phyloP scores from a whole-genome alignment of 2,113 vertebrate species.

The Phaethon lepturus region DNA sequence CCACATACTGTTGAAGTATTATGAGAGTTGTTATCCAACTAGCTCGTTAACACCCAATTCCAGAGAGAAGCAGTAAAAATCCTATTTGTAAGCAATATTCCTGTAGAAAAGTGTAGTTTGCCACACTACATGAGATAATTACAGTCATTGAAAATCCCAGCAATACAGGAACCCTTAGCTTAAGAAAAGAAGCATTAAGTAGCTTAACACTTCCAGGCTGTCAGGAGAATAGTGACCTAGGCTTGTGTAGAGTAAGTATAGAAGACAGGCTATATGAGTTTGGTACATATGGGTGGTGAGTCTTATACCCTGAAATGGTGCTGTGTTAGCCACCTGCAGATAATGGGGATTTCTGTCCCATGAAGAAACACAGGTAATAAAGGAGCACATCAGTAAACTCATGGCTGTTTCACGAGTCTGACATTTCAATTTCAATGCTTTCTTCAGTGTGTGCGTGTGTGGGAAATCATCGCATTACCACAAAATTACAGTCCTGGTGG shows the following conservation, averaged over 20 bases:
- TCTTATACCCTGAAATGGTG: background rate
- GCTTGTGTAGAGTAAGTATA: background rate
- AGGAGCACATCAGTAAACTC: background rate
- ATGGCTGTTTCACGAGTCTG: background rate
- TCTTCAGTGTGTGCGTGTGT: background rate
- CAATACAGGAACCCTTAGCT: background rate
- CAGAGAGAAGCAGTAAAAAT: background rate
- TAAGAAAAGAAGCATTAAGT: constrained; percentile 1
- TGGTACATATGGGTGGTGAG: fast-evolving
- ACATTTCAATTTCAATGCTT: background rate
- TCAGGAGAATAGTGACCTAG: background rate
- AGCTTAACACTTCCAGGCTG: background rate
- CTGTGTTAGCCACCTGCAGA: background rate
- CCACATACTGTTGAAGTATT: background rate
- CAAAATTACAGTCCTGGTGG: background rate
- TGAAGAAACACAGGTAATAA: background rate
- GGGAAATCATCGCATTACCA: background rate
- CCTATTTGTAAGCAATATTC: background rate
- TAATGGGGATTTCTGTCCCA: background rate
- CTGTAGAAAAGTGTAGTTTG: background rate
- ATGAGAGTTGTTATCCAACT: background rate
- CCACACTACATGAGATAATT: background rate
- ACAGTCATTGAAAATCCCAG: background rate
- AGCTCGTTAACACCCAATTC: background rate
- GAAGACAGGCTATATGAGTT: fast-evolving